Conservation (phyloP, 2,797 vertebrate species). For the Phataginus tetradactyla region DNA sequence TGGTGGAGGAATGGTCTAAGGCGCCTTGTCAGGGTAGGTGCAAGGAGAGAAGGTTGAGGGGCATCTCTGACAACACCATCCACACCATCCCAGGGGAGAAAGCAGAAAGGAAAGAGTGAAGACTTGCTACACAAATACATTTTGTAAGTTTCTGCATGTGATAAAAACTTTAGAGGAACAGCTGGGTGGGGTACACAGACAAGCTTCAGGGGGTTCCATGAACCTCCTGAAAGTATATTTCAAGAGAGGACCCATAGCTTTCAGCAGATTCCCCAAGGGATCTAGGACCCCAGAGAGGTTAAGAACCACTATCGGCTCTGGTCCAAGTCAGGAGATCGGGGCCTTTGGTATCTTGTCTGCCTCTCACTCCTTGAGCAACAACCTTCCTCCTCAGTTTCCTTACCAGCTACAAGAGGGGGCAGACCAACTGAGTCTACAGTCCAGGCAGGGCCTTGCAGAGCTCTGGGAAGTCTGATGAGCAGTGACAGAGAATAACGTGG, state of each 20-base stretch:
- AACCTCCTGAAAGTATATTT: not conserved
- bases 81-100: not conserved
- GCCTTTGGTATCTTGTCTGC: not conserved
- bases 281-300: not conserved
- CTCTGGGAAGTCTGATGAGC: slow-evolving; percentile 17
- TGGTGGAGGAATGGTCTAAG: not conserved
- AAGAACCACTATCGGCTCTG: not conserved
- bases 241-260: not conserved
- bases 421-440: not conserved
- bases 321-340: not conserved
- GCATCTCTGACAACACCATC: not conserved
- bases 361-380: not conserved
- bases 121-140: not conserved
- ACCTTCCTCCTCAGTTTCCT: not conserved
- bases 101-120: not conserved
- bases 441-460: not conserved
- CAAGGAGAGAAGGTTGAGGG: not conserved
- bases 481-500: not conserved
- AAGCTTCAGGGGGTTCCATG: not conserved
- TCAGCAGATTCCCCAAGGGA: not conserved
- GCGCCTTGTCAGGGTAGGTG: not conserved
- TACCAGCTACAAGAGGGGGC: not conserved
- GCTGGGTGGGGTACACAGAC: not conserved
- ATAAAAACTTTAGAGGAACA: not conserved
- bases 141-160: not conserved